Evolutionary conservation across 2,113 vertebrate species (phyloP).

Genomic region (Anthoscopus minutus): DNA sequence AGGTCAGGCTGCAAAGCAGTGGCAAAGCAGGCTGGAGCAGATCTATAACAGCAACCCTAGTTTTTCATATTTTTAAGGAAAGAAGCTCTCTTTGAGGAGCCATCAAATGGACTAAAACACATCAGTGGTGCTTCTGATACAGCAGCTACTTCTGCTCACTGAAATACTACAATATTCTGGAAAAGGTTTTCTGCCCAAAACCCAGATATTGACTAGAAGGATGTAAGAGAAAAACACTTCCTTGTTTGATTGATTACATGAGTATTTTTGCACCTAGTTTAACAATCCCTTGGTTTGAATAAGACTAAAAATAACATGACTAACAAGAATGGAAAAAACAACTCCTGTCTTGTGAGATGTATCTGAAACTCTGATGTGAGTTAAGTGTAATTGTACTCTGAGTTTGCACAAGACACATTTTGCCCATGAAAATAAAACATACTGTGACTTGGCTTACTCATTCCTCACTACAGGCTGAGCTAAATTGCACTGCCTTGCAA

Average conservation of each 20-base stretch:
- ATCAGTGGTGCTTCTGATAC: not conserved
- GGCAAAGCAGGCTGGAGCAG: not conserved
- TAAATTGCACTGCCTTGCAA: not conserved
- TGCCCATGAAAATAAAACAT: not conserved
- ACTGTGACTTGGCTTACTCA: not conserved
- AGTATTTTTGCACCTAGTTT: not conserved
- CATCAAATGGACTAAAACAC: not conserved
- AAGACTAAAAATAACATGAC: not conserved
- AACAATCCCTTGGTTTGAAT: not conserved
- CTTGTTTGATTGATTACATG: not conserved
- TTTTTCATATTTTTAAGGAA: not conserved
- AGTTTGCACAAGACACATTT: not conserved
- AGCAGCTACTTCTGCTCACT: not conserved
- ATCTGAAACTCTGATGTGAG: not conserved
- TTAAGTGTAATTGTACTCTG: not conserved
- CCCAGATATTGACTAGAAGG: not conserved
- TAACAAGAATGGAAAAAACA: not conserved
- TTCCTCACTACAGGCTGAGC: not conserved
- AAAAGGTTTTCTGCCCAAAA: not conserved
- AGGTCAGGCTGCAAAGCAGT: not conserved
- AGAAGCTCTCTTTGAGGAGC: not conserved
- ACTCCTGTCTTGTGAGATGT: not conserved
- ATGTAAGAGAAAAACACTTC: not conserved
- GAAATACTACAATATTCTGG: not conserved
- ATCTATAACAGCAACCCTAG: not conserved